Percentiles rank a stretch among this genome's conserved stretches.
These are phyloP conservation scores for Oscheius sp. DNA, from an alignment of 2,888 invertebrate species.

Conservation along the genomic window DNA sequence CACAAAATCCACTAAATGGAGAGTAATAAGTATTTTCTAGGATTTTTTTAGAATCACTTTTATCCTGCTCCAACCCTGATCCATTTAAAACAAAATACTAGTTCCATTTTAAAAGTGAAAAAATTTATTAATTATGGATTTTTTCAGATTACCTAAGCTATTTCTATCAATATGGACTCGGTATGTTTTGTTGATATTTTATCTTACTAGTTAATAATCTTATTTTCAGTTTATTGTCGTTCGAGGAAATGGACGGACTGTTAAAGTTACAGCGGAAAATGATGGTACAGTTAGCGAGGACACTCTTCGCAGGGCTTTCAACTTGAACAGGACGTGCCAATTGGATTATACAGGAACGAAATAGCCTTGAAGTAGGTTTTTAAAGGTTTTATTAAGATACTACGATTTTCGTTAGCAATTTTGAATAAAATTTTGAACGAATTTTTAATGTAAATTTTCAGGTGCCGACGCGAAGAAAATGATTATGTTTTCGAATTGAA, in stretches of 20 bases:
- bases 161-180: slow-evolving; percentile 20
- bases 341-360: slow-evolving; percentile 37
- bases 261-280: slow-evolving; percentile 37
- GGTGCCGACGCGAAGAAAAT: slow-evolving; percentile 27
- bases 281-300: slow-evolving; percentile 34
- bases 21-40: too few relatives aligned
- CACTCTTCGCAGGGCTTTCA: slow-evolving; percentile 34
- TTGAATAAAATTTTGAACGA: slow-evolving; percentile 43
- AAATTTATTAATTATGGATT: too few relatives aligned
- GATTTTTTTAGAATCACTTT: too few relatives aligned
- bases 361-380: slow-evolving; percentile 37
- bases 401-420: slow-evolving; percentile 45
- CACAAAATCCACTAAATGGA: too few relatives aligned
- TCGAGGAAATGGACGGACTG: slow-evolving; percentile 31
- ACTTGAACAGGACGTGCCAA: slow-evolving; percentile 39
- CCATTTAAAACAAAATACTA: too few relatives aligned
- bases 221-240: slow-evolving; percentile 34
- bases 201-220: slow-evolving; percentile 31
- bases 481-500: slow-evolving; percentile 35
- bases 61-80: too few relatives aligned
- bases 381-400: slow-evolving; percentile 35
- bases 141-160: neutral
- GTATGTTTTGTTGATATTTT: slow-evolving; percentile 42
- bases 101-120: too few relatives aligned
- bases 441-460: slow-evolving; percentile 37